Evolutionary conservation across 2,888 invertebrate species (phyloP).

Genomic region (Bunonema sp.): DNA sequence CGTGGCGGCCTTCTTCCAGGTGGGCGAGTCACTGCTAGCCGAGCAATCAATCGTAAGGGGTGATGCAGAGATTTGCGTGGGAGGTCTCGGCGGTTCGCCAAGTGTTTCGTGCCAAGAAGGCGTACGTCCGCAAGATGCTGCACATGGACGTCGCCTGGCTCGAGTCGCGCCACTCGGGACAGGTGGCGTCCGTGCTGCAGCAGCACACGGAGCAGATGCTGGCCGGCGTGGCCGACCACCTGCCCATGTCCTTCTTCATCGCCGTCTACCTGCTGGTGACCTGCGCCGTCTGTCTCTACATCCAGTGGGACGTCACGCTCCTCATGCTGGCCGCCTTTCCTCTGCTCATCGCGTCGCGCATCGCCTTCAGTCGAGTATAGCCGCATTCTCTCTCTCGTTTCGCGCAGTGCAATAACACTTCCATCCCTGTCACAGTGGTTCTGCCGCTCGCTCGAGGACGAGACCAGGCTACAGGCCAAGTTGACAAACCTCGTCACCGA

Average conservation of each 20-base stretch:
- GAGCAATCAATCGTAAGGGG: background rate
- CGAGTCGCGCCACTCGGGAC: constrained; percentile 36
- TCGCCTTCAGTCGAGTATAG: constrained; percentile 19
- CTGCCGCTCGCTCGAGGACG: constrained; percentile 34
- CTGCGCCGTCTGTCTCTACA: constrained; percentile 20
- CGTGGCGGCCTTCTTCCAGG: constrained; percentile 34
- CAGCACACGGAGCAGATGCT: constrained; percentile 41
- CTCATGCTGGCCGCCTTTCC: constrained; percentile 36
- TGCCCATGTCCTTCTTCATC: constrained; percentile 19
- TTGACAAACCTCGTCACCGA: constrained; percentile 37
- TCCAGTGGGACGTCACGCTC: constrained; percentile 39
- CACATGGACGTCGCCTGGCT: constrained; percentile 42
- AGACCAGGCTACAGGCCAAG: constrained; percentile 29
- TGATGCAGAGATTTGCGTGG: constrained; percentile 29
- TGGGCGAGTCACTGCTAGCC: constrained; percentile 4
- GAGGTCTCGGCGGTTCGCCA: constrained; percentile 36
- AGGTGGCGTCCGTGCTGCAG: constrained; percentile 36
- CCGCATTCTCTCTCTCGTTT: background rate
- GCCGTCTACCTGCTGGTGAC: background rate
- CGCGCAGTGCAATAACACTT: background rate
- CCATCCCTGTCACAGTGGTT: constrained; percentile 30
- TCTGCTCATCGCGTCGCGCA: constrained; percentile 21
- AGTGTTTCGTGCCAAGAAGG: constrained; percentile 29
- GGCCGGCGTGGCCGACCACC: constrained; percentile 38
- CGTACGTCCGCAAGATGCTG: constrained; percentile 33